phyloP scores from a whole-genome alignment of 2,888 invertebrate genomes.

The Erebia ligea region DNA sequence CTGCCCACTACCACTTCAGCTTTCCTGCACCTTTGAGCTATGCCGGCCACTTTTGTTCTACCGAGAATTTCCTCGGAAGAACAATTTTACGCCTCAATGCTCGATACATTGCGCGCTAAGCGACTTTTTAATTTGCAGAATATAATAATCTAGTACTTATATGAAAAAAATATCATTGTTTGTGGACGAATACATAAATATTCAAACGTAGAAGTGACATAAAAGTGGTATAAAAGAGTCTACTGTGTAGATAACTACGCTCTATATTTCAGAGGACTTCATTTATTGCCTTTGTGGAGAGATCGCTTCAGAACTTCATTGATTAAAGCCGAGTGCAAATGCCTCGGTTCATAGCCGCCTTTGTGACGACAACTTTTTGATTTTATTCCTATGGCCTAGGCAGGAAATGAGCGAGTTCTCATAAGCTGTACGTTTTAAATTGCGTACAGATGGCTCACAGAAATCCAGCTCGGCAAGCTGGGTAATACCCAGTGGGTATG shows the following conservation, averaged over 20 bases:
- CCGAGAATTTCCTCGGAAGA: too few species aligned
- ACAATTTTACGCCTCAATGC: too few species aligned
- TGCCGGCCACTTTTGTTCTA: too few species aligned
- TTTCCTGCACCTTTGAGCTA: too few species aligned
- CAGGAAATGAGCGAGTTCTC: slow-evolving; percentile 31
- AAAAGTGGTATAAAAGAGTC: background rate
- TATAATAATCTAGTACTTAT: too few species aligned
- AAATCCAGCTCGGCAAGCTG: background rate
- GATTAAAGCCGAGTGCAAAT: slow-evolving; percentile 76
- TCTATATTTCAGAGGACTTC: slow-evolving; percentile 40
- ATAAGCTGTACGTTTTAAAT: slow-evolving; percentile 2
- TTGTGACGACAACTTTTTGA: slow-evolving; percentile 63
- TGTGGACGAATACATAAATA: background rate
- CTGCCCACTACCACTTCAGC: too few species aligned
- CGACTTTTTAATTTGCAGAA: too few species aligned
- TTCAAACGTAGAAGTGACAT: background rate
- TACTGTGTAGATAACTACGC: background rate
- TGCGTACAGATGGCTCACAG: background rate
- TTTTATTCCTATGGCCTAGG: slow-evolving; percentile 36
- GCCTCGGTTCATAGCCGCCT: slow-evolving; percentile 59
- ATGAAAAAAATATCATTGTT: too few species aligned
- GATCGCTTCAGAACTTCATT: slow-evolving; percentile 73
- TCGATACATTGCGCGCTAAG: too few species aligned
- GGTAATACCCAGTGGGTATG: background rate
- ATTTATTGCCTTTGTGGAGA: slow-evolving; percentile 71